A percentile compares a stretch with the other conserved stretches of the same genome.
These are phyloP conservation scores for Colostygia pectinataria DNA, from an alignment of 2,888 invertebrate species.

Conservation along the genomic window DNA sequence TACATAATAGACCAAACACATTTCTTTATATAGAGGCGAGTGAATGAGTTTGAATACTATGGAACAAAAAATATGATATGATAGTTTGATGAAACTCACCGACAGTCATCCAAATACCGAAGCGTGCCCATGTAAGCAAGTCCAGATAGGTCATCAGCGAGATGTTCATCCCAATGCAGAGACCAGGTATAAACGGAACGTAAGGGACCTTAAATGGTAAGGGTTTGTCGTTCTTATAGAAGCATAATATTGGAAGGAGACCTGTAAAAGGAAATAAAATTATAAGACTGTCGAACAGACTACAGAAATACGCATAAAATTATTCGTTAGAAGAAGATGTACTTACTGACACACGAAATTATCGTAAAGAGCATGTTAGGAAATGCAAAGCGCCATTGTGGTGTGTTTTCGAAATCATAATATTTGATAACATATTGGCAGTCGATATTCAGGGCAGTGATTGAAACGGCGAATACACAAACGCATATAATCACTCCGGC, in stretches of 20 bases:
- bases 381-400: constrained; percentile 12
- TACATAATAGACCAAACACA: too few relatives aligned
- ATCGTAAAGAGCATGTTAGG: constrained; percentile 6
- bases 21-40: too few relatives aligned
- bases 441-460: constrained; percentile 87
- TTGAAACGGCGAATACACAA: constrained; percentile 85
- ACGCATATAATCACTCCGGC: constrained; percentile 88
- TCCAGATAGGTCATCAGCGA: constrained; percentile 93
- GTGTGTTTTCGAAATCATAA: neutral
- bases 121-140: constrained; percentile 91
- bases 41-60: neutral
- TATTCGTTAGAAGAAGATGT: neutral
- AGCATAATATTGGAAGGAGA: constrained; percentile 88
- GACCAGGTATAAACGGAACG: constrained; percentile 90
- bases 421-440: constrained; percentile 80
- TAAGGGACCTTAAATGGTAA: constrained; percentile 90
- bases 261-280: constrained; percentile 64
- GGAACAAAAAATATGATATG: too few relatives aligned
- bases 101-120: constrained; percentile 93
- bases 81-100: constrained; percentile 83
- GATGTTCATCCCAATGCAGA: constrained; percentile 91
- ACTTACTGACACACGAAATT: constrained; percentile 20
- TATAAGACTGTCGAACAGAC: neutral
- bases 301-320: too few relatives aligned
- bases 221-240: constrained; percentile 88